Base-by-base conservation (phyloP, 2,888 invertebrate species). In the Pasiphila rectangulata region DNA sequence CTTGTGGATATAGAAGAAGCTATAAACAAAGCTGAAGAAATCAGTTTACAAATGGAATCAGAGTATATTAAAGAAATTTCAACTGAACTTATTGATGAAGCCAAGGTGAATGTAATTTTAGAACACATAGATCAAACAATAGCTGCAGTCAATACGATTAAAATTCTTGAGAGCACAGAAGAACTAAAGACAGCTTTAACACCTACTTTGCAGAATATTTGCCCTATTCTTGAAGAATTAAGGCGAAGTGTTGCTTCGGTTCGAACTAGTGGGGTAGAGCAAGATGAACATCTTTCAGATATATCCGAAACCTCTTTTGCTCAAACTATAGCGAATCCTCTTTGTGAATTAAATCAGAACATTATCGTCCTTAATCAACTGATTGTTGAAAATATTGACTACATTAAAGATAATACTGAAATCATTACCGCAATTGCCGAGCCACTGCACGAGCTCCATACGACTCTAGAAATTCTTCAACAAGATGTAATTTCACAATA, bases 401-500 rank as follows among this genome's bases (percentile, higher is more conserved):
- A 63, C 44, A 57, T 79, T 3, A 79, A 77, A 64, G 72, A 78
- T 45, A 65, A 63, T 16, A 66, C 52, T 46, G 67, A 68, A 54
- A 57, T 83, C 2, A 61, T 84, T 23, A 72, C 80, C 38, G 78
- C 79, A 2, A 68, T 90, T 7, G 90, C 90, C 17, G 73, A 83
- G 46, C 85, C 90, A 12, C 67, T 90, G 40, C 74, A 82, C 19
- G 89, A 89, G 53, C 62, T 90, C 29, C 72, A 86, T 36, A 80
- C 64, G 7, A 81, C 84, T 25, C 67, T 90, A 49, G 79, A 86
- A 74, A 75, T 83, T 45, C 66, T 90, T 32, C 86, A 89, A 49
- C 83, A 88, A 55, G 79, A 88, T 49, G 73, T 85, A 1, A 72
- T 87, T 52, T 88, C 88, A 32, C 83, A 88, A 56, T 75, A 76